Base-by-base conservation (phyloP, 2,113 vertebrate genomes). In the Hippocampus abdominalis region DNA sequence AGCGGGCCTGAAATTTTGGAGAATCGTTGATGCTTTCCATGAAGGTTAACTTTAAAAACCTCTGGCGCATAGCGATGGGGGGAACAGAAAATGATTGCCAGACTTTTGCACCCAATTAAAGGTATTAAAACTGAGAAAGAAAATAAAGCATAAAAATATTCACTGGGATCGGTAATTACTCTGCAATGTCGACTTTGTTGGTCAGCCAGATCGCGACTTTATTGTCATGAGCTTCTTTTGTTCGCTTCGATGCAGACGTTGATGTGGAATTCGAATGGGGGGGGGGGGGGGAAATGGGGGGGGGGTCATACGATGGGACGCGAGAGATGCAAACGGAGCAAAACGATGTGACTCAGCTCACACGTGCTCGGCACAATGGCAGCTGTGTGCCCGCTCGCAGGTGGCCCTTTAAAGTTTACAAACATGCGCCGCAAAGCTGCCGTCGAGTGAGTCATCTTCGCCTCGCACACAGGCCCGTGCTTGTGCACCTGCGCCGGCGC, bases 91-190 rank as follows among this genome's bases (percentile, higher is more conserved):
- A 89, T 88, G 25, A 87, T 84, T 79, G 57, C 84, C 88, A 89
- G 87, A 85, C 71, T 80, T 86, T 88, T 86, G 69, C 88, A 88
- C 87, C 76, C 64, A 85, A 68, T 87, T 85, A 87, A 83, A 80
- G 42, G 49, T 54, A 77, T 1, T 67, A 23, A 78, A 83, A 81
- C 80, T 15, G 39, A 73, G 56, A 75, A 72, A 81, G 74, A 77
- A 84, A 78, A 78, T 78, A 78, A 64, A 39, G 71, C 67, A 64
- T 62, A 56, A 70, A 86, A 79, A 75, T 63, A 68, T 75, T 65
- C 51, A 76, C 63, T n/a, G 59, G 69, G 74, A 75, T 63, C 77
- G 56, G 63, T 64, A 53, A 79, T 75, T 76, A 77, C 71, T 76
- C 65, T 75, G 70, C 69, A 77, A 70, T 72, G 75, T 64, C 69